A percentile compares a stretch with the other conserved stretches of the same genome.
Evolutionary conservation across 2,113 vertebrate species (phyloP).

Genomic region (Meriones unguiculatus): DNA sequence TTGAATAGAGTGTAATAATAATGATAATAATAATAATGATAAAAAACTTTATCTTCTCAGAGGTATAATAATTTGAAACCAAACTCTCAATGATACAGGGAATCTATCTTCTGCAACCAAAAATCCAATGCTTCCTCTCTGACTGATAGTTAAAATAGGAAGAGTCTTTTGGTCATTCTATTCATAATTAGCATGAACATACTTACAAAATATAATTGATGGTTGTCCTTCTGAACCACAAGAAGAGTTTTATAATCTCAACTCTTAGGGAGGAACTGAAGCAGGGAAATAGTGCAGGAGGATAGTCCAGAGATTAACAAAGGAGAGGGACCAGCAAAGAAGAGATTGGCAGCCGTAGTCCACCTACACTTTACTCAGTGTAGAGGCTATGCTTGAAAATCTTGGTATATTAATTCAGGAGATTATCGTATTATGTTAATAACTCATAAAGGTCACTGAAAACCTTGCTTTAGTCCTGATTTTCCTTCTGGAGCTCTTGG

Average conservation of each 20-base stretch:
- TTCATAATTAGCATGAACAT: background rate
- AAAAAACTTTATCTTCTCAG: background rate
- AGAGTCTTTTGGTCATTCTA: background rate
- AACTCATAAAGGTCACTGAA: background rate
- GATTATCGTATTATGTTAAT: background rate
- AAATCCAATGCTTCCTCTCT: background rate
- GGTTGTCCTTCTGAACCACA: background rate
- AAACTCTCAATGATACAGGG: no score
- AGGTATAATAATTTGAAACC: background rate
- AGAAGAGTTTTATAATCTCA: background rate
- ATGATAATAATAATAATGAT: no score
- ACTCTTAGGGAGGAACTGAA: background rate
- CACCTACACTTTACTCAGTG: background rate
- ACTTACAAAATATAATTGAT: background rate
- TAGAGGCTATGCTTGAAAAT: background rate
- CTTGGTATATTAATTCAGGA: background rate
- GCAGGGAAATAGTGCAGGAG: background rate
- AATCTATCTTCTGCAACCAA: background rate
- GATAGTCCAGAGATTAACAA: background rate
- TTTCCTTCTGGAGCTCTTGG: background rate
- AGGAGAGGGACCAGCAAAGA: background rate
- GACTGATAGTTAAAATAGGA: background rate
- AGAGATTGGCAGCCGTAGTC: background rate
- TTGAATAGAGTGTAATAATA: no score
- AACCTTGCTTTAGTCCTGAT: background rate